Conservation (phyloP, 2,113 vertebrate species). For the Micromys minutus region DNA sequence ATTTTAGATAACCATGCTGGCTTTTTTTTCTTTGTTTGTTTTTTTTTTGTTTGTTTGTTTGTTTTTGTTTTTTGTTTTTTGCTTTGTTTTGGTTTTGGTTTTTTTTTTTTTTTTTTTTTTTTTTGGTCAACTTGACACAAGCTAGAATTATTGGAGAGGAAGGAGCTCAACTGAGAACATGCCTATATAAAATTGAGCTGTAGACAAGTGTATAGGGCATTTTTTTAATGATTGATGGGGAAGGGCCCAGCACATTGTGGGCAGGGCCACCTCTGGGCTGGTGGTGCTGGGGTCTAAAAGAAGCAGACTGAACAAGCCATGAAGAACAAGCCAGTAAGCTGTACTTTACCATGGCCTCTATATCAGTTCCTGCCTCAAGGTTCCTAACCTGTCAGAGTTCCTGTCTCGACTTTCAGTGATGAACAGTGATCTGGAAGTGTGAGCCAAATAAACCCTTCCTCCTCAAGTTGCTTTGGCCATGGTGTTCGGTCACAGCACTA, state of each 20-base stretch:
- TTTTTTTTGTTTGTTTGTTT: no score
- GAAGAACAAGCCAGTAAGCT: neutral
- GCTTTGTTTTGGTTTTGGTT: no score
- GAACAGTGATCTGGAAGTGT: neutral
- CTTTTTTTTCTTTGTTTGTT: no score
- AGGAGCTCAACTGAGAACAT: neutral
- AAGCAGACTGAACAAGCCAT: neutral
- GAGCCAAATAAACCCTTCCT: neutral
- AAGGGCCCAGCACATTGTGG: no score
- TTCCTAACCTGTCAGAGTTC: neutral
- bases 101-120: neutral
- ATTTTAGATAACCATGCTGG: neutral
- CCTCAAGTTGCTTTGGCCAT: neutral
- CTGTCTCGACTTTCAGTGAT: neutral
- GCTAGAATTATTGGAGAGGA: neutral
- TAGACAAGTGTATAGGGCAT: neutral
- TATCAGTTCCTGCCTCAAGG: neutral
- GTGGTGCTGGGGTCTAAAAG: neutral
- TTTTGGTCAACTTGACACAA: neutral
- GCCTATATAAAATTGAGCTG: neutral
- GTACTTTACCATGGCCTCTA: neutral
- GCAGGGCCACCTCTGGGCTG: neutral
- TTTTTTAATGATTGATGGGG: neutral
- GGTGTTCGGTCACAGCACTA: neutral
- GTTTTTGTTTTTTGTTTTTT: no score